A percentile compares a stretch with the other conserved stretches of the same genome.
phyloP scores from a whole-genome alignment of 2,888 invertebrate genomes.

The Cancer borealis region DNA sequence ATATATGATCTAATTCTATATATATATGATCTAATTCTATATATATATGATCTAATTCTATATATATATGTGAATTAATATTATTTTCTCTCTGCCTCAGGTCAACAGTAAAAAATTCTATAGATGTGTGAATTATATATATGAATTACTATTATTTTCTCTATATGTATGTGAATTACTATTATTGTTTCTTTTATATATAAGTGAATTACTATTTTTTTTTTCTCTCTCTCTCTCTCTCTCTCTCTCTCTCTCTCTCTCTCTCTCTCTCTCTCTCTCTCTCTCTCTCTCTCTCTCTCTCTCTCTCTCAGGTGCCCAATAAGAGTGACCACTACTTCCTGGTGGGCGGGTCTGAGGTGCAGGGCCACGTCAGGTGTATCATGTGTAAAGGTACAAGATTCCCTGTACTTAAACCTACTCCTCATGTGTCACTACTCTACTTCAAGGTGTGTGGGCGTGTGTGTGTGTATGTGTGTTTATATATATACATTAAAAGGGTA shows the following conservation, averaged over 20 bases:
- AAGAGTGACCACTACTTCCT: slow-evolving; percentile 88
- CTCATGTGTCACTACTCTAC: slow-evolving; percentile 88
- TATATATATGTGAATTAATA: not conserved
- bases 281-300: not conserved
- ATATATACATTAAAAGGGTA: no score
- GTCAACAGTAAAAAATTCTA: no score
- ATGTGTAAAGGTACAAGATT: slow-evolving; percentile 93
- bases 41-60: no score
- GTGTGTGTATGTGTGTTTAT: not conserved
- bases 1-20: no score
- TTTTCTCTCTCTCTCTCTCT: no score
- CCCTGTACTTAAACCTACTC: slow-evolving; percentile 92
- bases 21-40: no score
- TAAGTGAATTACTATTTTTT: no score
- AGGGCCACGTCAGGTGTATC: slow-evolving; percentile 89
- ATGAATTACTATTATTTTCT: no score
- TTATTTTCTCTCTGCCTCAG: not conserved
- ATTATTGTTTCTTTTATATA: no score
- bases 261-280: not conserved
- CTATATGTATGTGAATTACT: no score
- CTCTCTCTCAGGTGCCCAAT: slow-evolving; percentile 80
- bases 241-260: no score
- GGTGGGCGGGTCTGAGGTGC: slow-evolving; percentile 88
- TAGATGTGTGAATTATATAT: no score
- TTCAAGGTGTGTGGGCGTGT: slow-evolving; percentile 83